Evolutionary conservation across 2,888 invertebrate species (phyloP).

Genomic region (Linnaemya tessellans): DNA sequence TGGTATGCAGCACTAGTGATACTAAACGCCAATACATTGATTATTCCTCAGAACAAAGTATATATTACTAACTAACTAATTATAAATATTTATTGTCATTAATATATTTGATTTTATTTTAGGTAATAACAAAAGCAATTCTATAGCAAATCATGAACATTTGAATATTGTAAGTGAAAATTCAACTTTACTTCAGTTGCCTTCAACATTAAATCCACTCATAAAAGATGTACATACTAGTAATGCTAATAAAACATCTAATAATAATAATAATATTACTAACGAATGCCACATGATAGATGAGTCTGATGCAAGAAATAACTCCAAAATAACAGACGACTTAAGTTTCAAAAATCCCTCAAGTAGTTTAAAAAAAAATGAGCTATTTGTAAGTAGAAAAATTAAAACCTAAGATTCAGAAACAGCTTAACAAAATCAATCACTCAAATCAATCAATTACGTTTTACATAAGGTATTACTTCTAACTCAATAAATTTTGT

Average conservation of each 20-base stretch:
- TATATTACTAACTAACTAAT: conserved; percentile 80
- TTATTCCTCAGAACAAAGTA: conserved; percentile 96
- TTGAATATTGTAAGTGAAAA: conserved; percentile 49
- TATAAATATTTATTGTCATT: not conserved
- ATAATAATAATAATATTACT: conserved; percentile 17
- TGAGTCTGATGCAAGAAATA: conserved; percentile 25
- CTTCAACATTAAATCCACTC: conserved; percentile 40
- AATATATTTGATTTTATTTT: conserved; percentile 34
- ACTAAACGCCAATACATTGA: conserved; percentile 86
- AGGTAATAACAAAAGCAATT: conserved; percentile 43
- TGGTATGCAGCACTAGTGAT: conserved; percentile 49
- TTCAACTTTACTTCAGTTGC: conserved; percentile 28
- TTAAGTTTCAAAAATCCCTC: conserved; percentile 37
- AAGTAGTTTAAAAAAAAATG: conserved; percentile 41
- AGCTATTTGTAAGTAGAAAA: conserved; percentile 62
- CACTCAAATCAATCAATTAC: no score
- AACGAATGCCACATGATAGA: conserved; percentile 37
- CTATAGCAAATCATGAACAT: conserved; percentile 19
- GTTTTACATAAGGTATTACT: no score
- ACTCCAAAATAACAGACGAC: conserved; percentile 42
- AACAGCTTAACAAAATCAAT: no score
- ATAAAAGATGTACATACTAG: conserved; percentile 17
- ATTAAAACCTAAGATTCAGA: not conserved
- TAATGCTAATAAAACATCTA: conserved; percentile 25
- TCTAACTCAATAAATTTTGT: no score